These are phyloP conservation scores for Trinorchestia longiramus DNA, from an alignment of 1,140 invertebrate genomes.

Conservation along the genomic window DNA sequence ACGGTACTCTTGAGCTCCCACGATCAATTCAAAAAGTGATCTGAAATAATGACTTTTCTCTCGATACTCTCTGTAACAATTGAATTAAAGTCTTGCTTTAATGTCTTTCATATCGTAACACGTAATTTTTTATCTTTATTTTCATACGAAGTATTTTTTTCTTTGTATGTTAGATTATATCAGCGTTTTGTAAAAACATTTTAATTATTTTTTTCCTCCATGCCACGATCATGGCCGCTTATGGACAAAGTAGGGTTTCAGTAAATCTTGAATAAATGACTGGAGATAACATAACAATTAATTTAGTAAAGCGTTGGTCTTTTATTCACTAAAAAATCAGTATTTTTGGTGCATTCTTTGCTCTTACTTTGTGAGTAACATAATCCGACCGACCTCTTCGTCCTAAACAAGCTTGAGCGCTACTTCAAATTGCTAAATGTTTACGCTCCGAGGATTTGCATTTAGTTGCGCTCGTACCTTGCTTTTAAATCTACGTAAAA, in stretches of 20 bases:
- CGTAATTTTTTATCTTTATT: too few relatives aligned
- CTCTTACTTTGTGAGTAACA: neutral
- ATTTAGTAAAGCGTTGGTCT: neutral
- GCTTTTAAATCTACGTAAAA: constrained; percentile 31
- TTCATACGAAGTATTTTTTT: too few relatives aligned
- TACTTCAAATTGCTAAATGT: neutral
- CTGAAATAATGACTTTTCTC: neutral
- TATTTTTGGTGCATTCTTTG: neutral
- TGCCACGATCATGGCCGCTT: too few relatives aligned
- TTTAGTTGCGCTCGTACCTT: constrained; percentile 1
- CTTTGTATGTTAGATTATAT: too few relatives aligned
- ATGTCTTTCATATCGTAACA: too few relatives aligned
- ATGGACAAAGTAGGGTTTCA: too few relatives aligned
- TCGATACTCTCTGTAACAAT: too few relatives aligned
- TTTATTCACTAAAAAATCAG: neutral
- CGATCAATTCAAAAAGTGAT: neutral
- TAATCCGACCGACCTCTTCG: neutral
- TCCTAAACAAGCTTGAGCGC: neutral
- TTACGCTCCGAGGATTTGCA: constrained; percentile 19
- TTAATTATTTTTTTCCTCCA: too few relatives aligned
- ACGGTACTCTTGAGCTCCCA: neutral
- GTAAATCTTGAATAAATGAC: too few relatives aligned
- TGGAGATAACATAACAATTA: neutral
- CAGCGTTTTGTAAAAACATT: too few relatives aligned
- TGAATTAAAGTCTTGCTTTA: too few relatives aligned